Base-by-base conservation (phyloP, 2,797 vertebrate genomes). In the Macroramphosus scolopax region DNA sequence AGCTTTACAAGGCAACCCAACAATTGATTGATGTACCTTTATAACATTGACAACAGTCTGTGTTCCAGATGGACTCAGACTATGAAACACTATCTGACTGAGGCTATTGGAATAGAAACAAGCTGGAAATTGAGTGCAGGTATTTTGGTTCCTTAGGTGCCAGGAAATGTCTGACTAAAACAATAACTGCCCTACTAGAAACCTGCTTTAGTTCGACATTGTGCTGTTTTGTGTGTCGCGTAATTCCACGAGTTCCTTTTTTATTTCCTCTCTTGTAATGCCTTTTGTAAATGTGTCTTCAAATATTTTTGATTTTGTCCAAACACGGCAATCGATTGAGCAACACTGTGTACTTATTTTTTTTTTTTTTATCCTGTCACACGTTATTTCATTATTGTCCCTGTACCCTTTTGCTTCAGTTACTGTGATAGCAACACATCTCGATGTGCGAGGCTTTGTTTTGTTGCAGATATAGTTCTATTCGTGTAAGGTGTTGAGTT, bases 231-330 rank as follows among this genome's bases (percentile, higher is more conserved):
- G n/a, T n/a, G n/a, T n/a, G n/a, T n/a, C n/a, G n/a, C 73, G 34
- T 52, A 29, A 54, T 41, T 37, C 11, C 8, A 13, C 24, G 9
- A 52, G 24, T 63, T 67, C 38, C 16, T 72, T 63, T 60, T 32
- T 61, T 74, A 70, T 51, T 65, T 56, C 6, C 53, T 61, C 22
- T 49, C 8, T 52, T 73, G 37, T 69, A 18, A 44, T 53, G 55
- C 25, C n/a, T 74, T 63, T 64, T 76, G 62, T 78, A 45, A 24
- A 8, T 67, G 37, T 71, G 68, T 4, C 65, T 69, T 76, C 75
- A 80, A 81, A 77, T 58, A 14, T 61, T 66, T n/a, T 68, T 61
- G 9, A 26, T 33, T 34, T 50, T 38, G 40, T 46, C 17, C 17
- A 22, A 52, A n/a, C 29, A 29, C 22, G 15, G 37, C 25, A 18